A percentile compares a stretch with the other conserved stretches of the same genome.
Evolutionary conservation across 2,888 invertebrate genomes (phyloP).

Genomic region (Pemphredon lugubris): DNA sequence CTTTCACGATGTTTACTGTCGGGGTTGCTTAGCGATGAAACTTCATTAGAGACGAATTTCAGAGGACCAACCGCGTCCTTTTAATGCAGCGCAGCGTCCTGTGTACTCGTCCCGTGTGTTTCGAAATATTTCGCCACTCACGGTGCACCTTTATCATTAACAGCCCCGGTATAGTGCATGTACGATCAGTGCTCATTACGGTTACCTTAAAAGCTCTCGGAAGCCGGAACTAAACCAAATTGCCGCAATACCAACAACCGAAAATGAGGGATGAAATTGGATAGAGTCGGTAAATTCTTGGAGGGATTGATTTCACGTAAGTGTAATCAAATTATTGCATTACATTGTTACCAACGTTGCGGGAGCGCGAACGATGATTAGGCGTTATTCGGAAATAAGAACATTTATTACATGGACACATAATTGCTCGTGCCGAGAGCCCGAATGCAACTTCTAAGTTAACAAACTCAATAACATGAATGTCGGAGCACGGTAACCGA

Average conservation of each 20-base stretch:
- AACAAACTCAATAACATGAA: no score
- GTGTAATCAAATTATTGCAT: background rate
- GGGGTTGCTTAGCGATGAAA: background rate
- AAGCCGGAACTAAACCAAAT: conserved; percentile 3
- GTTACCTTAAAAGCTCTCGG: conserved; percentile 8
- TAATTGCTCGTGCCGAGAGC: no score
- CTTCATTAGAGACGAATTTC: background rate
- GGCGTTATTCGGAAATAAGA: no score
- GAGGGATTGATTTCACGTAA: no score
- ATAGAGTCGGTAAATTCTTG: background rate
- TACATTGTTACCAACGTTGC: background rate
- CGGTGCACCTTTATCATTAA: background rate
- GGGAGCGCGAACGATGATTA: no score
- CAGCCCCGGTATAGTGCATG: background rate
- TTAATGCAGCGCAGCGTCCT: background rate
- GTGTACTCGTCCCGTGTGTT: background rate
- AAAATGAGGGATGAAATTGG: background rate
- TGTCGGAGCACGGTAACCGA: no score
- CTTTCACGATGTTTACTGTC: background rate
- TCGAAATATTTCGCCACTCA: background rate
- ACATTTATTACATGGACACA: no score
- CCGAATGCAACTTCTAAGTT: no score
- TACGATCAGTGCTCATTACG: conserved; percentile 11
- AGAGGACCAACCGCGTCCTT: background rate
- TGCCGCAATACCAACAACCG: background rate